Evolutionary conservation across 2,888 invertebrate species (phyloP), one percentile per base, ranked within the genome.

Genomic region (Steromphala cineraria): DNA sequence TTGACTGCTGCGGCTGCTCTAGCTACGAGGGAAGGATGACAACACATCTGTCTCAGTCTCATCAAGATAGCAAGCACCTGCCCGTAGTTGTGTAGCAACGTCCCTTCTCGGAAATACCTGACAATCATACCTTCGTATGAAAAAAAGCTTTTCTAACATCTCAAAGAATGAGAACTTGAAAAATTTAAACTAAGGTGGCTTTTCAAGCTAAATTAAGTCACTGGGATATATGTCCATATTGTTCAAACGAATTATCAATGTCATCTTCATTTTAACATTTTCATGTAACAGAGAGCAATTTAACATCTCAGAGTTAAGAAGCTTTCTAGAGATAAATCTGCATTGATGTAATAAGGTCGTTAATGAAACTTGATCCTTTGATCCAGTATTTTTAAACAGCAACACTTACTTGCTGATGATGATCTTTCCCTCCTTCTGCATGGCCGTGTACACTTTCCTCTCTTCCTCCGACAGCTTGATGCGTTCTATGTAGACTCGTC

Each of bases 391-490:
- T n/a, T n/a, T 10, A 56, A 56, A 56, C 10, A 56, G n/a, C 53
- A 53, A 21, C n/a, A 56, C 81, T 79, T 75, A 89, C 89, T 82
- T 87, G 86, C 87, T 84, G 74, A 90, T 87, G 76, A 90, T 85
- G 7, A 88, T 76, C 79, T 85, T 85, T 28, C 90, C 90, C 36
- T 87, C 87, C 13, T 84, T 86, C 82, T 89, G 87, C 89, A 89
- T 88, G 67, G 85, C 81, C 13, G 89, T 88, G 81, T 93, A 93
- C 19, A 91, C 86, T 13, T 86, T 83, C 56, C 87, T 85, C 85
- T 93, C 93, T 15, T 91, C 87, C 21, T 89, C 90, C 3, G 87
- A 86, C 79, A 93, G 80, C 2, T 87, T 86, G 46, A 93, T 83
- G 21, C 90, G 87, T 76, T 92, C 90, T n/a, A 89, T 82, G 71